A percentile compares a stretch with the other conserved stretches of the same genome.
phyloP scores from a whole-genome alignment of 2,888 invertebrate species.

The Chrysopilus asiliformis region DNA sequence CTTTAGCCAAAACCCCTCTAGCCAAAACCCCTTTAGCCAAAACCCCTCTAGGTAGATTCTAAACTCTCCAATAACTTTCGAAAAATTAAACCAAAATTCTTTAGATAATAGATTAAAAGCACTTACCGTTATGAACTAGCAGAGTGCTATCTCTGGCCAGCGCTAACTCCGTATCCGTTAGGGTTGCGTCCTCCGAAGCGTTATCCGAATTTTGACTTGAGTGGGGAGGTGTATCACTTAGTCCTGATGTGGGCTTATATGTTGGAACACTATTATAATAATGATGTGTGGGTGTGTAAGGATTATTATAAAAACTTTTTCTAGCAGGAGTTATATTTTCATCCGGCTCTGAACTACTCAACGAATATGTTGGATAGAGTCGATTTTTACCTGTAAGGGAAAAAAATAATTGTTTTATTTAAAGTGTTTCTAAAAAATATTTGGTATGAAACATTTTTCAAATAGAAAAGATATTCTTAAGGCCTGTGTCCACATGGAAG shows the following conservation, averaged over 20 bases:
- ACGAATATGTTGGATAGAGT: slow-evolving; percentile 68
- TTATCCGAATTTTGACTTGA: slow-evolving; percentile 43
- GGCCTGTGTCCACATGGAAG: too few species aligned
- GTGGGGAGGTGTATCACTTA: slow-evolving; percentile 62
- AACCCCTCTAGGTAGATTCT: too few species aligned
- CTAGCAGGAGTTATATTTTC: slow-evolving; percentile 39
- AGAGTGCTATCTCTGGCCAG: slow-evolving; percentile 68
- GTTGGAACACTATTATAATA: slow-evolving; percentile 19
- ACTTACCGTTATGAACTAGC: slow-evolving; percentile 71
- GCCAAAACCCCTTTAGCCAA: too few species aligned
- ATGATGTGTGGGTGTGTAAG: slow-evolving; percentile 26
- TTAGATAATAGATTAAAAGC: too few species aligned
- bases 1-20: too few species aligned
- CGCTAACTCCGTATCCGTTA: slow-evolving; percentile 72
- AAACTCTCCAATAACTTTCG: too few species aligned
- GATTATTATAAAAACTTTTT: slow-evolving; percentile 46
- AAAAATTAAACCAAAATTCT: neutral
- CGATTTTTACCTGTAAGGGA: slow-evolving; percentile 56
- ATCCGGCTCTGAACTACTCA: slow-evolving; percentile 64
- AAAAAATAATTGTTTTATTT: too few species aligned
- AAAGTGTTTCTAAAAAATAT: too few species aligned
- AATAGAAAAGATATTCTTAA: too few species aligned
- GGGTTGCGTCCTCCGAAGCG: slow-evolving; percentile 65
- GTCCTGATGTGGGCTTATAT: slow-evolving; percentile 42
- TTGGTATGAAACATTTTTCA: too few species aligned